phyloP scores from a whole-genome alignment of 2,113 vertebrate genomes.

The Elaphurus davidianus region DNA sequence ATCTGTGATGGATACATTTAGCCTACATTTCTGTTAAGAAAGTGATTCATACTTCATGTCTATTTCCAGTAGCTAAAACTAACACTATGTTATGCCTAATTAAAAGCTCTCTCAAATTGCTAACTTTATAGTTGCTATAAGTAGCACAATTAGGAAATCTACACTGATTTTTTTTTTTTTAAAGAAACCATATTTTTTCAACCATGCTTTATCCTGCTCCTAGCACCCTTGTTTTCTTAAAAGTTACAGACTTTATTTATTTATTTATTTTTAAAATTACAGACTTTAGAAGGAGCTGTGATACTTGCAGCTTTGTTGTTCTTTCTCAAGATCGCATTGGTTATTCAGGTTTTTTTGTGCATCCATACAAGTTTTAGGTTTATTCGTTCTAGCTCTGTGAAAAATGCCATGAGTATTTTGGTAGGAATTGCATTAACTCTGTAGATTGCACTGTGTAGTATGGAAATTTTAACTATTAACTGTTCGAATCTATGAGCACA shows the following conservation, averaged over 20 bases:
- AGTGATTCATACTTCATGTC: constrained; percentile 36
- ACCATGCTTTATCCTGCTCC: neutral
- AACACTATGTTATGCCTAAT: constrained; percentile 26
- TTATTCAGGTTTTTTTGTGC: neutral
- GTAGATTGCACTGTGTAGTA: neutral
- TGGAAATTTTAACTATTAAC: neutral
- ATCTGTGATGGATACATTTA: constrained; percentile 37
- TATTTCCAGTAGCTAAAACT: constrained; percentile 41
- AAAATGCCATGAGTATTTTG: neutral
- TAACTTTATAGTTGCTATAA: constrained; percentile 35
- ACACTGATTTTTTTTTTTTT: neutral
- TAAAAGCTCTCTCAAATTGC: constrained; percentile 31
- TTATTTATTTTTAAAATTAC: neutral
- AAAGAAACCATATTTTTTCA: neutral
- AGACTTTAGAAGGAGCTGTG: neutral
- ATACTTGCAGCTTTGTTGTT: neutral
- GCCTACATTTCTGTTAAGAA: constrained; percentile 51
- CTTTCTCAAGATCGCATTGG: neutral
- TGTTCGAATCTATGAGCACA: neutral
- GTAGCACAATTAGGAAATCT: constrained; percentile 12
- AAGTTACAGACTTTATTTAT: neutral
- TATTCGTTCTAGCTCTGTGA: neutral
- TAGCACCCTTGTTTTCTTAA: neutral
- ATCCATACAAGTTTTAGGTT: neutral
- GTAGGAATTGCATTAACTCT: neutral